Conservation (phyloP, 2,797 vertebrate genomes). For the Acestrorhynchus altus region DNA sequence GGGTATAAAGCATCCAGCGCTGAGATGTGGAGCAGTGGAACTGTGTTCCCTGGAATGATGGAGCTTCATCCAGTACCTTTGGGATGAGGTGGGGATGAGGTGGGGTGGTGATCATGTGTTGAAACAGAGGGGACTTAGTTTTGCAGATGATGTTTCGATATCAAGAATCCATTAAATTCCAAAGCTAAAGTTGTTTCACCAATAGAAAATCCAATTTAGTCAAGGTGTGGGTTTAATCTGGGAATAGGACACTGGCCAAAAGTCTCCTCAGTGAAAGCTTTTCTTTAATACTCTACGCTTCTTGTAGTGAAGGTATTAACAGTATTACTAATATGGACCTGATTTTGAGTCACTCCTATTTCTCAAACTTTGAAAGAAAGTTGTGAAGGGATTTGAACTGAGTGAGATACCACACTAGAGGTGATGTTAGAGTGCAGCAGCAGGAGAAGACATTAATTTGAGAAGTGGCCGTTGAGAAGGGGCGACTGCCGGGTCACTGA, state of each 20-base stretch:
- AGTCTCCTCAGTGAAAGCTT: background rate
- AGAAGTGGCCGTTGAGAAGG: background rate
- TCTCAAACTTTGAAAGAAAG: background rate
- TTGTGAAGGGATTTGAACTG: background rate
- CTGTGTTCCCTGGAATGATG: no score
- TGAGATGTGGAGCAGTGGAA: no score
- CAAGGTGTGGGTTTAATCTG: background rate
- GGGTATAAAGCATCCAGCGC: no score
- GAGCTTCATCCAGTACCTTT: no score
- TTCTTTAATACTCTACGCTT: background rate
- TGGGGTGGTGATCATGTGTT: no score
- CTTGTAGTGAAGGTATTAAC: background rate
- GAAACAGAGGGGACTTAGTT: background rate
- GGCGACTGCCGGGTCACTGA: background rate
- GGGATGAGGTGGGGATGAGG: background rate
- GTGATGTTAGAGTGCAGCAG: background rate
- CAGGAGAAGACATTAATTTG: background rate
- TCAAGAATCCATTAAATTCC: background rate
- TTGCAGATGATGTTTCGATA: background rate
- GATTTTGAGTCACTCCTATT: background rate
- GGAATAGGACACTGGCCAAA: background rate
- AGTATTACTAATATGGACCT: background rate
- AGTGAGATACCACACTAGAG: background rate
- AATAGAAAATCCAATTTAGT: background rate
- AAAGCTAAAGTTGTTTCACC: background rate